Evolutionary conservation across 2,113 vertebrate genomes (phyloP).

Genomic region (Climacteris rufus): DNA sequence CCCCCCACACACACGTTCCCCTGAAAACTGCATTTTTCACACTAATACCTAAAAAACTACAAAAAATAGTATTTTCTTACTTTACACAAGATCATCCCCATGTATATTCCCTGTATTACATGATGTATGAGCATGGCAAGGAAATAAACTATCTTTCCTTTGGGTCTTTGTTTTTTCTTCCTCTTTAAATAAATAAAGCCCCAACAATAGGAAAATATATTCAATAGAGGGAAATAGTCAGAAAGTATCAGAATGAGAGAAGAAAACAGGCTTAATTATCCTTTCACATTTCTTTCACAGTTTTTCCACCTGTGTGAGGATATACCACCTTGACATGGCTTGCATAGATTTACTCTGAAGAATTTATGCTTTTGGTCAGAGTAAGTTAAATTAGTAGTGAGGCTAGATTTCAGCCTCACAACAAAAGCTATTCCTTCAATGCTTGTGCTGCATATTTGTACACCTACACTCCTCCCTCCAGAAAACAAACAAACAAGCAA

Average conservation of each 20-base stretch:
- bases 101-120: not conserved
- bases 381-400: constrained; percentile 17
- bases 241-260: not conserved
- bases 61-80: not conserved
- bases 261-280: not conserved
- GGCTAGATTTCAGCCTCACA: constrained; percentile 20
- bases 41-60: not conserved
- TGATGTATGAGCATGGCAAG: not conserved
- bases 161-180: not conserved
- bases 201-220: not conserved
- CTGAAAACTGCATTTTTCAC: not conserved
- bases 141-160: not conserved
- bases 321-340: not conserved
- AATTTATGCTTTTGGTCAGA: constrained; percentile 15
- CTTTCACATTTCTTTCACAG: not conserved
- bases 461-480: not conserved
- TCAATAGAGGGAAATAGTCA: not conserved
- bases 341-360: not conserved
- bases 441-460: not conserved
- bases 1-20: fast-evolving
- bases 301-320: not conserved
- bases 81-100: not conserved
- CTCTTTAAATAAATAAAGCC: not conserved
- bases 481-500: not conserved
- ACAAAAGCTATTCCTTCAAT: constrained; percentile 47